phyloP scores from a whole-genome alignment of 2,113 vertebrate species.

The Tympanuchus pallidicinctus region DNA sequence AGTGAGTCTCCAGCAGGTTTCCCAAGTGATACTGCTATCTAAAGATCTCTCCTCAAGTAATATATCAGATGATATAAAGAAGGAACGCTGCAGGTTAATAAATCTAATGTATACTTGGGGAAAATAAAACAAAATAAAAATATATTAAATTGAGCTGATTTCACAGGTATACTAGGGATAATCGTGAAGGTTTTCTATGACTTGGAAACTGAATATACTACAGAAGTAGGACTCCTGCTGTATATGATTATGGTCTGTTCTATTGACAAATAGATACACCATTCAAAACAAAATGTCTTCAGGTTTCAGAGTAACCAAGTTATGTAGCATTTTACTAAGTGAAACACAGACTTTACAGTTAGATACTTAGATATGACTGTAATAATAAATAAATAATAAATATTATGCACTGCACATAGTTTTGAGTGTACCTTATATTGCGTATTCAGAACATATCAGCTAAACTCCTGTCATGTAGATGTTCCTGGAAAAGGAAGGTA shows the following conservation, averaged over 20 bases:
- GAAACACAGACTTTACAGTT: background rate
- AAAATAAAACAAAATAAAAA: slow-evolving; percentile 1
- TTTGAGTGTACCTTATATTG: background rate
- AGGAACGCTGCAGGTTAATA: background rate
- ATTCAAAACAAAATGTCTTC: background rate
- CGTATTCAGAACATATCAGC: background rate
- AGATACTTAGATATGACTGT: background rate
- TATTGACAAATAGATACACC: background rate
- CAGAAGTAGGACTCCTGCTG: background rate
- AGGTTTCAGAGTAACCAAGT: background rate
- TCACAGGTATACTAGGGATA: background rate
- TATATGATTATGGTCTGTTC: background rate
- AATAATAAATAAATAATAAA: background rate
- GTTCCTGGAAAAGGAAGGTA: background rate
- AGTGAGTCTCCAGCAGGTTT: background rate
- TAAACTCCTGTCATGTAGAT: background rate
- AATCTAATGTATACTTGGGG: background rate
- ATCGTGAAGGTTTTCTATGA: background rate
- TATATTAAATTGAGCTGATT: background rate
- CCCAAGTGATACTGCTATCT: background rate
- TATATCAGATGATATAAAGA: background rate
- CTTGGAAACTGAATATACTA: background rate
- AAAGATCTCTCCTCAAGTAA: background rate
- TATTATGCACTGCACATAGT: background rate
- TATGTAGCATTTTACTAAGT: background rate